A percentile compares a stretch with the other conserved stretches of the same genome.
Conservation (phyloP, 2,113 vertebrate species). For the Arenaria interpres region DNA sequence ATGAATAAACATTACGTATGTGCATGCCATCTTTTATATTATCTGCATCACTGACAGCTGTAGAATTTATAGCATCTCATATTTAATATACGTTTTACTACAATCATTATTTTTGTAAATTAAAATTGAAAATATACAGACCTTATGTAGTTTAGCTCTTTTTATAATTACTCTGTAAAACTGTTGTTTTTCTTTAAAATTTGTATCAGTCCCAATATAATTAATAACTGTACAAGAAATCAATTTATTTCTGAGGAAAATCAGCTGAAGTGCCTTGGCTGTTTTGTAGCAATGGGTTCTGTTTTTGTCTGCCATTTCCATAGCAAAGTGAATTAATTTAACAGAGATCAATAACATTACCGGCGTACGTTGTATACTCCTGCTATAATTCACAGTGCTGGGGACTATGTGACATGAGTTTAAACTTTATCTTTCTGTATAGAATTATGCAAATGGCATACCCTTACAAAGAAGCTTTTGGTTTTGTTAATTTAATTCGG, state of each 20-base stretch:
- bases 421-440: background rate
- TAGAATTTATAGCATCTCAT: background rate
- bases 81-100: background rate
- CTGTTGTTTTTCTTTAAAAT: background rate
- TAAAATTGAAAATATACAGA: background rate
- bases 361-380: background rate
- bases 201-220: background rate
- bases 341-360: conserved; percentile 1
- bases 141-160: background rate
- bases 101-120: background rate
- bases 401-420: background rate
- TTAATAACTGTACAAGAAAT: conserved; percentile 7
- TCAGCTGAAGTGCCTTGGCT: background rate
- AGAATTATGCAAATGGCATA: background rate
- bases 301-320: background rate
- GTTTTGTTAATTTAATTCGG: background rate
- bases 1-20: background rate
- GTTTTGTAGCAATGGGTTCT: background rate
- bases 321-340: conserved; percentile 44
- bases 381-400: background rate
- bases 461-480: background rate
- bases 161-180: background rate
- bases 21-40: background rate
- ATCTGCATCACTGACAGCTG: background rate
- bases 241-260: background rate